phyloP scores from a whole-genome alignment of 2,888 invertebrate species.

The Orthosia gracilis region DNA sequence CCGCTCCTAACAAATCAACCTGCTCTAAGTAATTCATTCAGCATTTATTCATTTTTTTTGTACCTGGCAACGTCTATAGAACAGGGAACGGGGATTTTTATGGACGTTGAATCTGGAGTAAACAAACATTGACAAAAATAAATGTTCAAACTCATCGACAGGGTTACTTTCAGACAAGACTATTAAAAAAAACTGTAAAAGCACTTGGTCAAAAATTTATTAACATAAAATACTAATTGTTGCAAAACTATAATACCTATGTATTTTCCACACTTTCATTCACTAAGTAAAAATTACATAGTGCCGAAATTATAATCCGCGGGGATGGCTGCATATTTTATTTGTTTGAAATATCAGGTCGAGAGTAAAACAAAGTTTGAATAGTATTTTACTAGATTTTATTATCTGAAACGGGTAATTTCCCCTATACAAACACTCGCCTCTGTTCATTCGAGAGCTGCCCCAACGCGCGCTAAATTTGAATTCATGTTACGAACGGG shows the following conservation, averaged over 20 bases:
- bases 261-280: background rate
- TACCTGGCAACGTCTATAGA: conserved; percentile 8
- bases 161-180: background rate
- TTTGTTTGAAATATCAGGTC: conserved; percentile 66
- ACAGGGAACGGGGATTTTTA: conserved; percentile 4
- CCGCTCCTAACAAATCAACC: conserved; percentile 83
- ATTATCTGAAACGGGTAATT: conserved; percentile 85
- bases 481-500: conserved; percentile 90
- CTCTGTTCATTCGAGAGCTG: conserved; percentile 79
- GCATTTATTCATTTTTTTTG: conserved; percentile 50
- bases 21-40: conserved; percentile 65
- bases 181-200: background rate
- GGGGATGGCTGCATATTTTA: conserved; percentile 53
- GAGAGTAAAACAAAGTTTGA: conserved; percentile 78
- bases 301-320: conserved; percentile 16
- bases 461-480: conserved; percentile 89
- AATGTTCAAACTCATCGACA: background rate
- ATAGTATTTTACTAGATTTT: conserved; percentile 84
- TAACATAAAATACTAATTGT: background rate
- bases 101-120: background rate
- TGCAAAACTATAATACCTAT: background rate
- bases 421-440: conserved; percentile 81
- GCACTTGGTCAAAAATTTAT: background rate
- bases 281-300: conserved; percentile 1
- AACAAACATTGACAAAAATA: background rate